phyloP scores from a whole-genome alignment of 2,797 vertebrate genomes.

The Lerista edwardsae region DNA sequence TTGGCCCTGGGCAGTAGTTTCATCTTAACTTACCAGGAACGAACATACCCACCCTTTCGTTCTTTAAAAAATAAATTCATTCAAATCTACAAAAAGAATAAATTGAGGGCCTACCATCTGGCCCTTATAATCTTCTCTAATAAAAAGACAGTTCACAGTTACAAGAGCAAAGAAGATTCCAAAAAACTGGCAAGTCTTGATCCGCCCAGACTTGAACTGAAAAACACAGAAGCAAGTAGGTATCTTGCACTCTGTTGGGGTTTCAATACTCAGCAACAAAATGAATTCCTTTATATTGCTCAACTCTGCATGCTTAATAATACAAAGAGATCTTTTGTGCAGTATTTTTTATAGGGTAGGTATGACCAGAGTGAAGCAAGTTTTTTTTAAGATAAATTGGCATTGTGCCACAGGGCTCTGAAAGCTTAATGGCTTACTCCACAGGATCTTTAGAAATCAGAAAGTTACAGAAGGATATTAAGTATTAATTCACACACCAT shows the following conservation, averaged over 20 bases:
- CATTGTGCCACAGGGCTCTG: neutral
- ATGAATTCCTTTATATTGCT: neutral
- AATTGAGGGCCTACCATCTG: neutral
- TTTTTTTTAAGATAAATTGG: slow-evolving; percentile 1
- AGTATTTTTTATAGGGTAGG: neutral
- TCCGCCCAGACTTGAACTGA: neutral
- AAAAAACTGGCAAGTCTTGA: slow-evolving; percentile 2
- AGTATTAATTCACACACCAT: neutral
- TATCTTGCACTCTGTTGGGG: neutral
- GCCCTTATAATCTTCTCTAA: slow-evolving; percentile 2
- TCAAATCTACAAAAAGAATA: neutral
- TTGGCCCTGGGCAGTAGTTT: neutral
- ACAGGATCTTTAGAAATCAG: neutral
- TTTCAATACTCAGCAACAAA: neutral
- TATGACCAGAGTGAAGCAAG: neutral
- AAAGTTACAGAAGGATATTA: neutral
- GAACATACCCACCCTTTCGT: neutral
- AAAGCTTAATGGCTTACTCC: neutral
- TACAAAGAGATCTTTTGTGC: neutral
- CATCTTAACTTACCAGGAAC: neutral
- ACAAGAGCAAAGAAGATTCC: slow-evolving; percentile 8
- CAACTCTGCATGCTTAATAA: neutral
- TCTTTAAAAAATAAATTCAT: neutral
- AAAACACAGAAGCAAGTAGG: neutral
- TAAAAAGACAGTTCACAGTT: neutral